phyloP scores from a whole-genome alignment of 2,888 invertebrate genomes.

The Philhelius pedissequus region DNA sequence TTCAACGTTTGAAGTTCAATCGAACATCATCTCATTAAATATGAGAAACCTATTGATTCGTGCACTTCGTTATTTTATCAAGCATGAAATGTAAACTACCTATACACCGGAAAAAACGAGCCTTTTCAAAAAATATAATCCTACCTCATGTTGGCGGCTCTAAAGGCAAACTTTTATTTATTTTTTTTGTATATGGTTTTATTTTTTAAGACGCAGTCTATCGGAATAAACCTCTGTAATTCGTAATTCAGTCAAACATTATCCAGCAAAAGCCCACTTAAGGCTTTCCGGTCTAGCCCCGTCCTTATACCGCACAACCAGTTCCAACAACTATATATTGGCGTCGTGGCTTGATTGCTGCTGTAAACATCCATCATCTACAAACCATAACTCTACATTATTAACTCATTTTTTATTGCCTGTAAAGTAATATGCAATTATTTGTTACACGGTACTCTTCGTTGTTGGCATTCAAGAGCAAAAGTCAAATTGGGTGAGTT shows the following conservation, averaged over 20 bases:
- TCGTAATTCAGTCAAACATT: slow-evolving; percentile 63
- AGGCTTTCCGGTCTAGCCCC: slow-evolving; percentile 11
- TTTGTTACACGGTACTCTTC: slow-evolving; percentile 66
- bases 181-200: not conserved
- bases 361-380: slow-evolving; percentile 32
- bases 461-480: slow-evolving; percentile 58
- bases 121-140: not conserved
- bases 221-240: slow-evolving; percentile 64
- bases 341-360: slow-evolving; percentile 24
- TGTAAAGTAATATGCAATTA: slow-evolving; percentile 67
- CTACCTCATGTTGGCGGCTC: not conserved
- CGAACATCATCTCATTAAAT: slow-evolving; percentile 16
- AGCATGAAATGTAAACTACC: slow-evolving; percentile 44
- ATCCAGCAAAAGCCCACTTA: slow-evolving; percentile 64
- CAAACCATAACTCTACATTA: slow-evolving; percentile 36
- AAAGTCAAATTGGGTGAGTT: slow-evolving; percentile 28
- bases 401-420: slow-evolving; percentile 65
- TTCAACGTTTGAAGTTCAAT: slow-evolving; percentile 1
- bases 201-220: slow-evolving; percentile 33
- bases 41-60: slow-evolving; percentile 25
- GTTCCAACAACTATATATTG: not conserved
- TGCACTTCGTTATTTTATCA: slow-evolving; percentile 44
- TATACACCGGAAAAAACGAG: not conserved
- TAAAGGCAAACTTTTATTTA: not conserved
- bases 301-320: not conserved